Conservation (phyloP, 2,113 vertebrate genomes). For the Perca schrenkii region DNA sequence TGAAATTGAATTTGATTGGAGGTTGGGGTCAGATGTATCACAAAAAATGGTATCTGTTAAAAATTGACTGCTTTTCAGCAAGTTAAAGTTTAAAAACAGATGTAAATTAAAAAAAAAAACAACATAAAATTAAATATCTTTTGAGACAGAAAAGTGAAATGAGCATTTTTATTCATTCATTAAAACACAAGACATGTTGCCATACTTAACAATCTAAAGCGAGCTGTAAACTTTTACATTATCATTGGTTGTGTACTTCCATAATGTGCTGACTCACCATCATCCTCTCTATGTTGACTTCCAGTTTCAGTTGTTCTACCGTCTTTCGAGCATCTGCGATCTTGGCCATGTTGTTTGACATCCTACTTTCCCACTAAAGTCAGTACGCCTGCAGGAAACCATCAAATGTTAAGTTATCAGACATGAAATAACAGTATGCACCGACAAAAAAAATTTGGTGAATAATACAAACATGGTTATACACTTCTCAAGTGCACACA, state of each 20-base stretch:
- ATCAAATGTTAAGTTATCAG: neutral
- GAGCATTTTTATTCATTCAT: neutral
- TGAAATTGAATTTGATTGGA: neutral
- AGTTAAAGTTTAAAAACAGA: neutral
- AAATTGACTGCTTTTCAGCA: neutral
- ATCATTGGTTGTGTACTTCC: neutral
- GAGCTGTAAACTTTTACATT: neutral
- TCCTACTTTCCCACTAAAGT: constrained; percentile 62
- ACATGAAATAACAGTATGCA: neutral
- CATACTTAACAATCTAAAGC: neutral
- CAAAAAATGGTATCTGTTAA: neutral
- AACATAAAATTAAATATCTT: neutral
- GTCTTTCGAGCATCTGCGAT: constrained; percentile 92
- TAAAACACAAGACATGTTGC: neutral
- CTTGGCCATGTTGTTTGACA: constrained; percentile 96
- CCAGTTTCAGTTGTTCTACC: constrained; percentile 92
- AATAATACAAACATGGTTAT: neutral
- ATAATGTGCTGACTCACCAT: constrained; percentile 83
- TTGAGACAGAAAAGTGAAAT: neutral
- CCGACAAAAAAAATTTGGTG: neutral
- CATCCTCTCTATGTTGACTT: constrained; percentile 93
- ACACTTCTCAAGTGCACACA: neutral
- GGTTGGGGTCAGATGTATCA: neutral
- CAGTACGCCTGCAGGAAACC: constrained; percentile 46
- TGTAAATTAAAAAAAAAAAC: neutral